Evolutionary conservation across 2,113 vertebrate species (phyloP).

Genomic region (Azemiops feae): DNA sequence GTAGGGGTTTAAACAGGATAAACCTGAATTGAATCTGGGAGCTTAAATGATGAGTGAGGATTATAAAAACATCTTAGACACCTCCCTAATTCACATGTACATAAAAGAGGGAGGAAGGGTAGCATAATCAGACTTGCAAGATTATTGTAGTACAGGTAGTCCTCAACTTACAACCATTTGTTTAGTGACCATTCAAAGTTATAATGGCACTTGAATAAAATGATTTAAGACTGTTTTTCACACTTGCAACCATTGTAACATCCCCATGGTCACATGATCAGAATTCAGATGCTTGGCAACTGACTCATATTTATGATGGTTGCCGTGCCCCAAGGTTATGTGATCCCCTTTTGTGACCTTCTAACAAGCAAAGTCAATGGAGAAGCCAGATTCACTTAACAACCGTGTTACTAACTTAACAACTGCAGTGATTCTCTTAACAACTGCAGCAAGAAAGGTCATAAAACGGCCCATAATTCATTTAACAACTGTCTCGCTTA

Average conservation of each 20-base stretch:
- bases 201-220: not conserved
- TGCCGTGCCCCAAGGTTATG: too few relatives aligned
- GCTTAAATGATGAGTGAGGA: not conserved
- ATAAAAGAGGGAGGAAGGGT: not conserved
- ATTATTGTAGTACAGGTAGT: not conserved
- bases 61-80: not conserved
- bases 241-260: not conserved
- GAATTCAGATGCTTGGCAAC: too few relatives aligned
- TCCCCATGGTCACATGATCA: too few relatives aligned
- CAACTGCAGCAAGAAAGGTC: not conserved
- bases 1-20: not conserved
- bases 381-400: too few relatives aligned
- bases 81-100: not conserved
- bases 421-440: too few relatives aligned
- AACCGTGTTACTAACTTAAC: too few relatives aligned
- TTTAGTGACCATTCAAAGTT: not conserved
- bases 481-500: not conserved
- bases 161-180: not conserved
- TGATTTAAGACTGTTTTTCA: not conserved
- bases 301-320: not conserved
- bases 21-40: not conserved
- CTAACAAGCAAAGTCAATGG: too few relatives aligned
- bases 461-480: not conserved
- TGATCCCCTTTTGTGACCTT: not conserved
- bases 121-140: not conserved